A percentile compares a stretch with the other conserved stretches of the same genome.
phyloP scores from a whole-genome alignment of 2,888 invertebrate species.

The Gonocerus acuteangulatus region DNA sequence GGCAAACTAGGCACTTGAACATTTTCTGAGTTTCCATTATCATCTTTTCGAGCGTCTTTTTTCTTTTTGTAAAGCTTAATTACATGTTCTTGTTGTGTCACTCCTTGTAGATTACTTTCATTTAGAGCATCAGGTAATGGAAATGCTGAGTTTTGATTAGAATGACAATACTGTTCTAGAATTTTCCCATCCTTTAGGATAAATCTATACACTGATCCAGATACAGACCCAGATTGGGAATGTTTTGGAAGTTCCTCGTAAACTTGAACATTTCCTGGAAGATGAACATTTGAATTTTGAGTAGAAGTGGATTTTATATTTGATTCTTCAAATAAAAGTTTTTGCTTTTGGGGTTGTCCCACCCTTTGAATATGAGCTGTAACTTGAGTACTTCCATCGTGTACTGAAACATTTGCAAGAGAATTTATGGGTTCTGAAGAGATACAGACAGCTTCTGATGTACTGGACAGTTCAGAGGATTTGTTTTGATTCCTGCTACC shows the following conservation, averaged over 20 bases:
- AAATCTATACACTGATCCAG: conserved; percentile 31
- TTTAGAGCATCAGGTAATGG: conserved; percentile 29
- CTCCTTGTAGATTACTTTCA: conserved; percentile 23
- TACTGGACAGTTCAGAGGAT: neutral
- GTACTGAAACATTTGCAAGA: conserved; percentile 1
- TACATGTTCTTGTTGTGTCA: conserved; percentile 30
- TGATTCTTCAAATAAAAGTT: conserved; percentile 15
- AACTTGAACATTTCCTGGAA: conserved; percentile 8
- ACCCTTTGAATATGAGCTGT: conserved; percentile 48
- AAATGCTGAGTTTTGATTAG: conserved; percentile 29
- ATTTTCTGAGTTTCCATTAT: conserved; percentile 32
- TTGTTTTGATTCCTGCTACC: neutral
- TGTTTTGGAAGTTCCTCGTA: conserved; percentile 17
- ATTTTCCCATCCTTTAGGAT: conserved; percentile 33
- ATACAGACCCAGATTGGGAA: conserved; percentile 17
- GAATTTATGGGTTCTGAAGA: conserved; percentile 1
- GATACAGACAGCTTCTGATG: neutral
- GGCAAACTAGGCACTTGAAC: conserved; percentile 54
- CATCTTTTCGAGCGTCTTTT: conserved; percentile 29
- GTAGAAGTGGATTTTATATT: conserved; percentile 19
- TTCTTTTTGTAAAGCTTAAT: conserved; percentile 32
- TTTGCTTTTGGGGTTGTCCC: conserved; percentile 42
- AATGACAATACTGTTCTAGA: conserved; percentile 31
- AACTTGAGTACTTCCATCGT: conserved; percentile 44
- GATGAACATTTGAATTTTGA: conserved; percentile 16